A percentile compares a stretch with the other conserved stretches of the same genome.
Conservation (phyloP, 2,113 vertebrate genomes). For the Mesembrinibis cayennensis region DNA sequence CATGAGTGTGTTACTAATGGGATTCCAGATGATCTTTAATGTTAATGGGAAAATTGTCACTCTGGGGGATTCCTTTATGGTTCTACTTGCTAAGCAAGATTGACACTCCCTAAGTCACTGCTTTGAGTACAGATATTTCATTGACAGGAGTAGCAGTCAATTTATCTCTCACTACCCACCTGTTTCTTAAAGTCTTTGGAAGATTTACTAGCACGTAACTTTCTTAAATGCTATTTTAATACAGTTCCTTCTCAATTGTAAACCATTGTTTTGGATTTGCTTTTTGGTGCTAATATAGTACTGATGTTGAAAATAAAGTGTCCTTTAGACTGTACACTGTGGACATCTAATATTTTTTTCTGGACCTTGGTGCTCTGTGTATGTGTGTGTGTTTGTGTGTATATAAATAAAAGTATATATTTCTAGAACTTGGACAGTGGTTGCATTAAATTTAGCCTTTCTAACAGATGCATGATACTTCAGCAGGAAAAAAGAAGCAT, state of each 20-base stretch:
- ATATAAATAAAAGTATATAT: background rate
- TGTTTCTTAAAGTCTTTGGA: conserved; percentile 6
- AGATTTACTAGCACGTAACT: background rate
- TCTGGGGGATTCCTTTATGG: conserved; percentile 29
- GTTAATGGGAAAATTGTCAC: conserved; percentile 51
- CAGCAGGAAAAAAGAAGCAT: background rate
- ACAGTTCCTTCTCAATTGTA: background rate
- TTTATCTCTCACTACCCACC: conserved; percentile 13
- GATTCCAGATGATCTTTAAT: conserved; percentile 42
- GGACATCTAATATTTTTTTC: background rate
- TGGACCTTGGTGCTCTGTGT: background rate
- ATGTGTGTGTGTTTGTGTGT: background rate
- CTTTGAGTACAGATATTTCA: conserved; percentile 20
- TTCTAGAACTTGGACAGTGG: background rate
- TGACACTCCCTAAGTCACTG: background rate
- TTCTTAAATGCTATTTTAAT: background rate
- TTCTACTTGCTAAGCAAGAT: conserved; percentile 34
- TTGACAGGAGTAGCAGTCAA: background rate
- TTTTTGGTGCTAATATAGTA: background rate
- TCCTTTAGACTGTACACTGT: background rate
- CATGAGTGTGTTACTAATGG: background rate
- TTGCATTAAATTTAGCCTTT: background rate
- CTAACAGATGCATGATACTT: background rate
- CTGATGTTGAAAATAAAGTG: background rate
- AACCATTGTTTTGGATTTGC: background rate